phyloP scores from a whole-genome alignment of 2,797 vertebrate genomes.

The Hypotaenidia okinawae region DNA sequence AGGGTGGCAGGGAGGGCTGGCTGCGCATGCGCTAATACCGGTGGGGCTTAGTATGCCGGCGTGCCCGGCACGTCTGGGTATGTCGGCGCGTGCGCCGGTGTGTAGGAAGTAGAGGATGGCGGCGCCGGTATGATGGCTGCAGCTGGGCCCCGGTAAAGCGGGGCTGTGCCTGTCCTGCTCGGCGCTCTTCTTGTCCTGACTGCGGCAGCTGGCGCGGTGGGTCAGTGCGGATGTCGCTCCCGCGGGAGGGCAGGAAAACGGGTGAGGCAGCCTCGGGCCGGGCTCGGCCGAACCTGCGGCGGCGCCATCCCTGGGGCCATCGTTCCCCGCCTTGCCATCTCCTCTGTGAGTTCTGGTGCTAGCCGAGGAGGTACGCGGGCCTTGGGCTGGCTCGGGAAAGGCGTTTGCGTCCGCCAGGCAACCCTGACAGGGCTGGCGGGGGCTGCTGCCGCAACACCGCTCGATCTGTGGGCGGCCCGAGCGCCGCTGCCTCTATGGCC shows the following conservation, averaged over 20 bases:
- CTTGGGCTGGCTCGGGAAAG: fast-evolving
- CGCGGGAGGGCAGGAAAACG: fast-evolving
- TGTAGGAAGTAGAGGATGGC: too few relatives aligned
- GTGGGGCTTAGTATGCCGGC: neutral
- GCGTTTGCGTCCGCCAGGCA: fast-evolving
- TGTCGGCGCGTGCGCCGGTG: neutral
- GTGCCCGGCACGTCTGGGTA: neutral
- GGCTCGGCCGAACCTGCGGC: too few relatives aligned
- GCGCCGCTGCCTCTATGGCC: fast-evolving
- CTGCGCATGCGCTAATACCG: neutral
- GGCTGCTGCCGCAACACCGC: fast-evolving
- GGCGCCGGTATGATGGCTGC: too few relatives aligned
- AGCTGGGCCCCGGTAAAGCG: fast-evolving
- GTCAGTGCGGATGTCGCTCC: fast-evolving
- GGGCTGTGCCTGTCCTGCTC: fast-evolving
- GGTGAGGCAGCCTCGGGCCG: too few relatives aligned
- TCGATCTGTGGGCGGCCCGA: fast-evolving
- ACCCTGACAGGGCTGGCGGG: fast-evolving
- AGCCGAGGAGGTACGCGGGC: fast-evolving
- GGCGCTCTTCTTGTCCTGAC: fast-evolving
- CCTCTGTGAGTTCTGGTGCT: fast-evolving
- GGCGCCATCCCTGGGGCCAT: fast-evolving
- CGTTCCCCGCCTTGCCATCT: neutral
- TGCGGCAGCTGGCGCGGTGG: fast-evolving
- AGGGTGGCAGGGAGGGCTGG: neutral